phyloP scores from a whole-genome alignment of 2,888 invertebrate genomes.

The Pharmacophagus antenor region DNA sequence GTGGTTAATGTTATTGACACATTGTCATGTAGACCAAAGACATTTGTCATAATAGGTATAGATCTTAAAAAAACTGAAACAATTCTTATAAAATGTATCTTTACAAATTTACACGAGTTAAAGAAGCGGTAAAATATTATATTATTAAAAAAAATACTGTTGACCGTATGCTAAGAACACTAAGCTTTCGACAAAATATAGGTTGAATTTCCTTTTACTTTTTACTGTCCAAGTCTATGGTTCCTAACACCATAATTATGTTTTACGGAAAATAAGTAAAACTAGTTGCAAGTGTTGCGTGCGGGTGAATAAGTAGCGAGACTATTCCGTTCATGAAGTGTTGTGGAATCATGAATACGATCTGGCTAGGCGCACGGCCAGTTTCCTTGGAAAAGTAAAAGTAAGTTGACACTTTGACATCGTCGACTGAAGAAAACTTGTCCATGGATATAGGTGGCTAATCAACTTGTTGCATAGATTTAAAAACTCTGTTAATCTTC shows the following conservation, averaged over 20 bases:
- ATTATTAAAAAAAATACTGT: too few species aligned
- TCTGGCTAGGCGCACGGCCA: conserved; percentile 35
- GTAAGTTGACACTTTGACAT: conserved; percentile 34
- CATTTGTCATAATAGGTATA: too few species aligned
- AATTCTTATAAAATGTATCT: too few species aligned
- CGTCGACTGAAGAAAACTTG: conserved; percentile 15
- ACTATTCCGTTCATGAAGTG: conserved; percentile 44
- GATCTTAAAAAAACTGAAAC: too few species aligned
- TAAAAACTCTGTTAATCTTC: not conserved
- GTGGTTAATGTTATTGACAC: too few species aligned
- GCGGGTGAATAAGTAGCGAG: conserved; percentile 37
- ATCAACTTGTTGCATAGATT: not conserved
- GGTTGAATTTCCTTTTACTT: conserved; percentile 35
- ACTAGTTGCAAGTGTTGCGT: conserved; percentile 51
- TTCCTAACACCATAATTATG: conserved; percentile 51
- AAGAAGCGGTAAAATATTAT: not conserved
- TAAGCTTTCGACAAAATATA: too few species aligned
- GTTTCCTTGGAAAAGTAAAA: conserved; percentile 56
- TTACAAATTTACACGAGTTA: too few species aligned
- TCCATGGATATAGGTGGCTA: not conserved
- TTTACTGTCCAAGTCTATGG: conserved; percentile 38
- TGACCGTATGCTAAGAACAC: too few species aligned
- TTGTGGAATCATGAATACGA: conserved; percentile 37
- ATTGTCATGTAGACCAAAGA: too few species aligned
- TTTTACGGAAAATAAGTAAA: conserved; percentile 56